Evolutionary conservation across 2,113 vertebrate genomes (phyloP), one percentile per base, ranked within the genome.

Genomic region (Cynoglossus semilaevis): DNA sequence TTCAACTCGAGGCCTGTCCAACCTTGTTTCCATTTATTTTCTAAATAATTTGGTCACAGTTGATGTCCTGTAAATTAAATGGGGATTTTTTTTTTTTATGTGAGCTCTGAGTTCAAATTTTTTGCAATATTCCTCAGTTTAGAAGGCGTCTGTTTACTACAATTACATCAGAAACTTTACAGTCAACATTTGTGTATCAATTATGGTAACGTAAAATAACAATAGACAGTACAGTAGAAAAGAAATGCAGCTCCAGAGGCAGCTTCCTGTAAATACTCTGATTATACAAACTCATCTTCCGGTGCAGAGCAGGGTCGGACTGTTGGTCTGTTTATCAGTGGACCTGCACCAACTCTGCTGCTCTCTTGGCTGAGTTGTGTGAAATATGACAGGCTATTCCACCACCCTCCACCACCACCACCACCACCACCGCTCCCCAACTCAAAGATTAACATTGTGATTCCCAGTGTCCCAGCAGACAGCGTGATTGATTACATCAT

Each of bases 401-500:
- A 29, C 22, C 22, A 29, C 22, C 22, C 22, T 29, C 6, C 22
- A 29, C 22, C 22, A 29, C 55, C 51, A 19, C 61, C 46, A 61
- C n/a, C n/a, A n/a, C 64, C 60, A 61, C 55, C 51, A 19, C 61
- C 46, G 63, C 71, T 76, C 59, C 22, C 67, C 76, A 74, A 81
- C 76, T 80, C 65, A 85, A 79, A 88, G 87, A 90, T 88, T 86
- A 88, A 88, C 84, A 88, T 84, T 85, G 77, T 88, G 85, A 85
- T 87, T 85, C 82, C 62, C 77, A 58, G 77, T 85, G 81, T 90
- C 85, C 87, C 84, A 55, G 76, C 68, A 83, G 90, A 88, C 90
- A 88, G 74, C 78, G 72, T 93, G 91, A 90, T 92, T 87, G 88
- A 91, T 86, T 84, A 90, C 79, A 80, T 88, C 90, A 86, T 88